Evolutionary conservation across 2,113 vertebrate genomes (phyloP), one percentile per base, ranked within the genome.

Genomic region (Daboia siamensis): DNA sequence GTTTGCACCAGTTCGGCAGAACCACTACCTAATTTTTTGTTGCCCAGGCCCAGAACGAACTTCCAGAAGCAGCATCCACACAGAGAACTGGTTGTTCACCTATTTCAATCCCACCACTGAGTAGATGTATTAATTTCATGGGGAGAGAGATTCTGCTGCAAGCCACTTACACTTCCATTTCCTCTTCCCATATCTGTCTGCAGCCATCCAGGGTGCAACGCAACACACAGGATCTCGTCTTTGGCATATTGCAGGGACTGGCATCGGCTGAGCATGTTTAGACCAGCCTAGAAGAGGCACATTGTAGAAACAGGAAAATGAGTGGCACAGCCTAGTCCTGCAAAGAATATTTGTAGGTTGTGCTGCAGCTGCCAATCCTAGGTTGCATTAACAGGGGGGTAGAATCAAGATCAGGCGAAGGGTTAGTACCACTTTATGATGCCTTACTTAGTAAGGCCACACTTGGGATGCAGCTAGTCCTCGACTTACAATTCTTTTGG

Each of bases 191-290:
- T 61, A 4, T 90, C 54, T 0, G 96, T 95, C 23, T 95, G 96
- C 33, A 96, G 87, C 93, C 96, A 97, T 0, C 96, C 95, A 0
- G 96, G 94, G 46, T 95, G 87, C 10, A 96, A 5, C 13, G 61
- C 8, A 0, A 51, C 0, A 0, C 96, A 96, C 88, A 96, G 93
- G 92, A 96, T 0, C 4, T 94, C 87, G 0, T 96, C 94, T 44
- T 96, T 46, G 7, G 0, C 21, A 80, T 95, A 94, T 0, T 3
- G 87, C 91, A 95, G 39, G 61, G 90, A 92, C 90, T 95, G 93
- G 90, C 95, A 96, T 90, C 9, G 92, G 88, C 61, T 93, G 26
- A 96, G 93, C 93, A 95, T 94, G 55, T 96, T 96, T n/a, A 94
- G 93, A 56, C 94, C 90, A 93, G 95, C 96, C 96, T 97, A 88